phyloP scores from a whole-genome alignment of 1,140 invertebrate species.

The Vanessa atalanta region DNA sequence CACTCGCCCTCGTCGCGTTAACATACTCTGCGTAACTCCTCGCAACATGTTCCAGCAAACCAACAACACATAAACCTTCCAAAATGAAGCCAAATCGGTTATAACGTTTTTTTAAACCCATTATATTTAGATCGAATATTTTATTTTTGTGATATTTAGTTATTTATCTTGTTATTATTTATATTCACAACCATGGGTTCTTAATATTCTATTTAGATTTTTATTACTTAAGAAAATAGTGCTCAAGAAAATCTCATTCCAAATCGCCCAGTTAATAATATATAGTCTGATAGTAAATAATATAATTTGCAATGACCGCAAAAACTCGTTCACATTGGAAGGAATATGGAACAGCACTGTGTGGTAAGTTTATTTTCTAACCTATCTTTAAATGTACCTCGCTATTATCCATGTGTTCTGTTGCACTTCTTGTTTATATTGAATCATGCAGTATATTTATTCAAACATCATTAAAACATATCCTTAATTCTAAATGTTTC shows the following conservation, averaged over 20 bases:
- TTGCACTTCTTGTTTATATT: not conserved
- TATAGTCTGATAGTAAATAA: constrained; percentile 54
- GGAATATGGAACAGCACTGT: constrained; percentile 80
- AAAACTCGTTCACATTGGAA: constrained; percentile 80
- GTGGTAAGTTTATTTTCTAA: constrained; percentile 77
- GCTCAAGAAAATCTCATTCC: constrained; percentile 80
- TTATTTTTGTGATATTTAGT: constrained; percentile 79
- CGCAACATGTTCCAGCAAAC: constrained; percentile 75
- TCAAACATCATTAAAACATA: not conserved
- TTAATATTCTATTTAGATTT: constrained; percentile 69
- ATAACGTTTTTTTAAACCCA: constrained; percentile 76
- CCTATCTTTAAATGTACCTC: constrained; percentile 51
- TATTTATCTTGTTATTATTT: constrained; percentile 74
- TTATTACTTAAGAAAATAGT: constrained; percentile 65
- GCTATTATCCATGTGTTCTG: constrained; percentile 24
- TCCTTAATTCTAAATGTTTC: constrained; percentile 6
- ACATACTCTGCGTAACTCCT: constrained; percentile 63
- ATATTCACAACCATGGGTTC: constrained; percentile 70
- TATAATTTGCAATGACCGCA: constrained; percentile 70
- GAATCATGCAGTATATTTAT: not conserved
- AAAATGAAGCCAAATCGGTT: constrained; percentile 80
- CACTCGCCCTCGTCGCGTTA: constrained; percentile 69
- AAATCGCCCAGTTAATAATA: constrained; percentile 67
- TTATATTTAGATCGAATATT: constrained; percentile 78
- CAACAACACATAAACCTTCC: constrained; percentile 78